Conservation (phyloP, 1,140 invertebrate species). For the Helicoverpa armigera region DNA sequence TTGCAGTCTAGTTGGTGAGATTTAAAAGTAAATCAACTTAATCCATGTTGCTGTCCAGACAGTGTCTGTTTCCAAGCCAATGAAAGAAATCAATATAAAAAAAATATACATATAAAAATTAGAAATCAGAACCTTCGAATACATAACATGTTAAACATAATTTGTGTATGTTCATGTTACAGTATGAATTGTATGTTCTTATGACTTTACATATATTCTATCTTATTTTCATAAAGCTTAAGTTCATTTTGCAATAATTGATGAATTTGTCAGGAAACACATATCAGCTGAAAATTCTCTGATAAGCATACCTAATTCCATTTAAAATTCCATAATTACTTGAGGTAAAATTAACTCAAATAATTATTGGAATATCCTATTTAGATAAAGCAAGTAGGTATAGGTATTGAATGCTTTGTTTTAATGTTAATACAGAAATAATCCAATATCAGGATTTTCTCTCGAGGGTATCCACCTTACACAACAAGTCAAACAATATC, state of each 20-base stretch:
- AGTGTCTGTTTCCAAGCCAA: too few relatives aligned
- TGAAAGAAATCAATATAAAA: too few relatives aligned
- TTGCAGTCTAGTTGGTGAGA: too few relatives aligned
- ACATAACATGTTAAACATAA: too few relatives aligned
- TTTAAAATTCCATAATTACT: constrained; percentile 3
- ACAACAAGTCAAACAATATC: neutral
- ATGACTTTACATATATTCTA: neutral
- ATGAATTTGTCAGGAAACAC: neutral
- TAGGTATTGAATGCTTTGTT: neutral
- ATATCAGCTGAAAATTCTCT: neutral
- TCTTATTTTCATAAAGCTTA: neutral
- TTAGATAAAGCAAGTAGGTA: constrained; percentile 4
- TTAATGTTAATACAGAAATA: neutral
- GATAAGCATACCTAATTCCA: neutral
- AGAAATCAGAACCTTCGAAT: too few relatives aligned
- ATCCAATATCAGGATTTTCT: too few relatives aligned
- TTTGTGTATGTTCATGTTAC: too few relatives aligned
- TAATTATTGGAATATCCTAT: constrained; percentile 1
- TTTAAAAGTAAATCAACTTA: too few relatives aligned
- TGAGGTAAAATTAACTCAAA: constrained; percentile 20
- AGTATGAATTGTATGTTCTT: too few relatives aligned
- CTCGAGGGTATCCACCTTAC: neutral
- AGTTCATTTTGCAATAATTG: neutral
- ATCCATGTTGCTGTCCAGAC: too few relatives aligned
- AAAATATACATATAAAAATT: too few relatives aligned